phyloP scores from a whole-genome alignment of 2,797 vertebrate species.

The Nyctalus aviator region DNA sequence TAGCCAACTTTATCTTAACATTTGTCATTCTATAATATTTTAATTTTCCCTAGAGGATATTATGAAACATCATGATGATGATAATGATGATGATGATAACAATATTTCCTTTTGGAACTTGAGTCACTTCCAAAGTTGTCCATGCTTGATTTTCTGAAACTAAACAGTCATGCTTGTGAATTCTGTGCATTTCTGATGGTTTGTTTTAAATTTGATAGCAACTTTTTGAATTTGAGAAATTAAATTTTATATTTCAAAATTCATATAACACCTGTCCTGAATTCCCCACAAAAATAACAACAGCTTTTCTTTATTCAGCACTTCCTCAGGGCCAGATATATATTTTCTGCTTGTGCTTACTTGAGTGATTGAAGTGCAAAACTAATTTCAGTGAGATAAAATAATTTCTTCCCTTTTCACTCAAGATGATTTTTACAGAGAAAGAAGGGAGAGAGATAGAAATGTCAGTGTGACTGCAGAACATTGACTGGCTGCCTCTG shows the following conservation, averaged over 20 bases:
- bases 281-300: neutral
- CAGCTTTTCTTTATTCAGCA: neutral
- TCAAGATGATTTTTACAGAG: neutral
- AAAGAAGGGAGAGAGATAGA: neutral
- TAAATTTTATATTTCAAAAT: constrained; percentile 24
- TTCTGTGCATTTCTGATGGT: neutral
- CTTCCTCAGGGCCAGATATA: neutral
- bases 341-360: neutral
- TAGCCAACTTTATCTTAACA: neutral
- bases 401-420: neutral
- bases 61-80: neutral
- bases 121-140: neutral
- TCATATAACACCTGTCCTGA: neutral
- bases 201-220: neutral
- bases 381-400: constrained; percentile 28
- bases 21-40: neutral
- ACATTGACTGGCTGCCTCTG: neutral
- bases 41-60: neutral
- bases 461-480: neutral
- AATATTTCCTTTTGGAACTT: neutral
- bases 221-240: neutral
- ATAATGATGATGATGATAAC: neutral
- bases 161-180: neutral
- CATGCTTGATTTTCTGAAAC: constrained; percentile 5
- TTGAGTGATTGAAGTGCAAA: neutral